Conservation (phyloP, 2,113 vertebrate genomes). For the Pampusana beccarii region DNA sequence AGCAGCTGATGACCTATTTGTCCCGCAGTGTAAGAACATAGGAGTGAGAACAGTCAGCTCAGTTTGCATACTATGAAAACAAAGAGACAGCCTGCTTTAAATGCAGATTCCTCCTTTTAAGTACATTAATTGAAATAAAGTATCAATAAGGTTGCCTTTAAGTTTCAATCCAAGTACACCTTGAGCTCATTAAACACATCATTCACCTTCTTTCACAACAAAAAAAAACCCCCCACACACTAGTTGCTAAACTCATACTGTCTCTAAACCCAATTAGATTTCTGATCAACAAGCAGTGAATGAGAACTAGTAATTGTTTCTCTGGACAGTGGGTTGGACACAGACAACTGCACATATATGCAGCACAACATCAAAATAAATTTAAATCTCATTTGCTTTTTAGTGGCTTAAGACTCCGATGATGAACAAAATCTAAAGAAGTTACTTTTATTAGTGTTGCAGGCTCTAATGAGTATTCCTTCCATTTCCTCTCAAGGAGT, state of each 20-base stretch:
- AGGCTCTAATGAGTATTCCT: background rate
- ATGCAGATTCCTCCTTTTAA: background rate
- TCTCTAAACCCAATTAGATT: background rate
- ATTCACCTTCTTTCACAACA: background rate
- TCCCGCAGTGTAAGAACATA: background rate
- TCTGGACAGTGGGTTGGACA: background rate
- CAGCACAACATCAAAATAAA: background rate
- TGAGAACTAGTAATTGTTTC: background rate
- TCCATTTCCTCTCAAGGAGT: background rate
- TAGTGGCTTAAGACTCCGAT: background rate
- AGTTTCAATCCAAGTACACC: background rate
- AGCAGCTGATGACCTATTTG: constrained; percentile 22
- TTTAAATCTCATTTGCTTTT: background rate
- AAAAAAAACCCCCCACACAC: background rate
- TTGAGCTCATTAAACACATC: background rate
- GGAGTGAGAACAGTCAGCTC: background rate
- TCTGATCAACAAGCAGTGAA: background rate
- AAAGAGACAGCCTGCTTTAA: background rate
- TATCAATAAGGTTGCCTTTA: background rate
- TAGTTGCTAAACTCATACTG: background rate
- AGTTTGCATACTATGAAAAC: background rate
- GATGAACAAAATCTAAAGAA: background rate
- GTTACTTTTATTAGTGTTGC: background rate
- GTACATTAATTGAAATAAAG: background rate
- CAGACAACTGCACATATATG: background rate